Evolutionary conservation across 2,888 invertebrate genomes (phyloP), one percentile per base, ranked within the genome.

Genomic region (Drosophila incognita): DNA sequence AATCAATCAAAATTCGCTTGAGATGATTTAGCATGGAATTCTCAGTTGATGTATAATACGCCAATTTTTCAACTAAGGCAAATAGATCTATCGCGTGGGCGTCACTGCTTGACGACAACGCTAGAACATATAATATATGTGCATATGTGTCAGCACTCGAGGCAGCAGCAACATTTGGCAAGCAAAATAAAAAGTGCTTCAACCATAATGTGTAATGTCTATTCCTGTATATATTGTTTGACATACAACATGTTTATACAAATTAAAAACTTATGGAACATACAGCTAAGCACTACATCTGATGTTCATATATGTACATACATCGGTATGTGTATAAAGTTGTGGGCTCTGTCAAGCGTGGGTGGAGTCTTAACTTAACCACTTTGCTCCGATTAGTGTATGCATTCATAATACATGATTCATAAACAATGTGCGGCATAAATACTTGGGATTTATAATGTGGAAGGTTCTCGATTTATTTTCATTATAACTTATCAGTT

Each of bases 21-120:
- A 74, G 76, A 81, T 87, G 83, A 84, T 84, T 84, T 87, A 82
- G 68, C 83, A 82, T 79, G 86, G 86, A 87, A 84, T 84, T 82
- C 73, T 81, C 85, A 70, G 78, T 58, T 73, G 79, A 86, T 82
- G 84, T 76, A 61, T 79, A 77, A 84, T 79, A 71, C 71, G 82
- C 63, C 67, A 78, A 84, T 84, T 82, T 85, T 68, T 84, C 87
- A 85, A 76, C 69, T 81, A 56, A 76, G 78, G 75, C 85, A 85
- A 84, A 87, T 84, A 70, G 73, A 66, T 72, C 67, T 61, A 21
- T 11, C 58, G 81, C 73, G 80, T 81, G 79, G 81, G 81, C 42
- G 69, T 69, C 58, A 24, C 58, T 72, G 82, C 79, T 81, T 81
- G 81, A 81, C 81, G 82, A 81, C 81, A 81, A 79, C 79, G 69